Conservation (phyloP, 2,888 invertebrate genomes). For the Ephialtes manifestator region DNA sequence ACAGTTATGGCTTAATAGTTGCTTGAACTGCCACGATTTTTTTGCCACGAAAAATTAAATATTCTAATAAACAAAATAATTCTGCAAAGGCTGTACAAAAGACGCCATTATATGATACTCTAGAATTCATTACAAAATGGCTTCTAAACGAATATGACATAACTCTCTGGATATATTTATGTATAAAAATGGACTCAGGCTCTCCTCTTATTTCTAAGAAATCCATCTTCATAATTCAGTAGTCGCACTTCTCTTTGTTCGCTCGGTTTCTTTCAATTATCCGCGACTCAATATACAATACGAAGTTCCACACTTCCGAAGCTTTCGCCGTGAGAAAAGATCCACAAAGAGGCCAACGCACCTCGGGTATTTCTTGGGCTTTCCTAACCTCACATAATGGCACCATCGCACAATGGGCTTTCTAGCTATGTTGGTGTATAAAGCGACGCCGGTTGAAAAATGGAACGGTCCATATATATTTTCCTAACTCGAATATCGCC, state of each 20-base stretch:
- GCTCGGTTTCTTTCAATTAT: conserved; percentile 49
- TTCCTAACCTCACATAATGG: conserved; percentile 4
- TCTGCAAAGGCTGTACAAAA: too few species aligned
- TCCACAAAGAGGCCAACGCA: not conserved
- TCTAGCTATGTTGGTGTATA: not conserved
- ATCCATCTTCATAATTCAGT: conserved; percentile 16
- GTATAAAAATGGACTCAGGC: too few species aligned
- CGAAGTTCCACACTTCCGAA: conserved; percentile 39
- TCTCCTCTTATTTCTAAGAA: too few species aligned
- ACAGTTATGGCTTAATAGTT: too few species aligned
- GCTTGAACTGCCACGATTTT: too few species aligned
- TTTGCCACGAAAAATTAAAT: too few species aligned
- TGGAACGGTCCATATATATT: conserved; percentile 8
- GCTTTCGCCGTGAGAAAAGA: not conserved
- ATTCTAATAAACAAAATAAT: too few species aligned
- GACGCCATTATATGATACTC: too few species aligned
- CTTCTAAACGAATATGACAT: too few species aligned
- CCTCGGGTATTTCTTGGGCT: not conserved
- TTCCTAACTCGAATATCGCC: conserved; percentile 11
- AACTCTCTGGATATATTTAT: too few species aligned
- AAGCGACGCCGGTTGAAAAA: conserved; percentile 24
- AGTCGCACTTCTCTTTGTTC: conserved; percentile 25
- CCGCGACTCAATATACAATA: conserved; percentile 42
- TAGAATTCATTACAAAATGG: too few species aligned
- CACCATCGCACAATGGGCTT: not conserved